Base-by-base conservation (phyloP, 2,113 vertebrate genomes). In the Podocnemis expansa region DNA sequence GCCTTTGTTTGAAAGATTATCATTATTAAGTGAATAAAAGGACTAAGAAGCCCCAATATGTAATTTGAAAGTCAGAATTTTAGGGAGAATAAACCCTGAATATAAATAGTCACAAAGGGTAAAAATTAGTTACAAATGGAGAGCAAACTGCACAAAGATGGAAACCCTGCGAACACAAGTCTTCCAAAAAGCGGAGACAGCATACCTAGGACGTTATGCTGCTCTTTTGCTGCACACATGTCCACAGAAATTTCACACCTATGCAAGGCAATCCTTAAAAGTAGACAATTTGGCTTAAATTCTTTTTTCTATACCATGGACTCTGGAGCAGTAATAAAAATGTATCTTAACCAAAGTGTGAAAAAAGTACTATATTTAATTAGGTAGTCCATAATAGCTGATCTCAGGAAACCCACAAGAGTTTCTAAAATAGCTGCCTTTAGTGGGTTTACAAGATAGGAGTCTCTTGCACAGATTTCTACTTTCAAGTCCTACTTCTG, bases 351-450 rank as follows among this genome's bases (percentile, higher is more conserved):
- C 29, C 38, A 45, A 52, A 52, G 29, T 16, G 31, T 84, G 75
- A 91, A 95, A 93, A 93, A 45, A 13, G 25, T 79, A 93, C 25
- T 2, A 1, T n/a, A 9, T 85, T 21, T 80, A 45, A 83, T 51
- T 4, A 41, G 70, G 38, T 11, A 84, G 12, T 84, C 5, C 24
- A 86, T 76, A 31, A n/a, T 2, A 52, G 27, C 22, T 75, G 70
- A 63, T 82, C 78, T 82, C 0, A 0, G 54, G 49, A 84, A 82
- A 34, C 31, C 58, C 0, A 0, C 25, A 19, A 80, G 34, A 12
- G 14, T 41, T 43, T 75, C 24, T 25, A 38, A 75, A 12, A 25
- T 41, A 41, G 22, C 24, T 75, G 21, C n/a, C 13, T 75, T 25
- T 75, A 43, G 10, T 76, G 73, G 43, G 22, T 76, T 45, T 45